Percentiles rank a stretch among this genome's conserved stretches.
Evolutionary conservation across 2,113 vertebrate species (phyloP).

Genomic region (Phocoena phocoena): DNA sequence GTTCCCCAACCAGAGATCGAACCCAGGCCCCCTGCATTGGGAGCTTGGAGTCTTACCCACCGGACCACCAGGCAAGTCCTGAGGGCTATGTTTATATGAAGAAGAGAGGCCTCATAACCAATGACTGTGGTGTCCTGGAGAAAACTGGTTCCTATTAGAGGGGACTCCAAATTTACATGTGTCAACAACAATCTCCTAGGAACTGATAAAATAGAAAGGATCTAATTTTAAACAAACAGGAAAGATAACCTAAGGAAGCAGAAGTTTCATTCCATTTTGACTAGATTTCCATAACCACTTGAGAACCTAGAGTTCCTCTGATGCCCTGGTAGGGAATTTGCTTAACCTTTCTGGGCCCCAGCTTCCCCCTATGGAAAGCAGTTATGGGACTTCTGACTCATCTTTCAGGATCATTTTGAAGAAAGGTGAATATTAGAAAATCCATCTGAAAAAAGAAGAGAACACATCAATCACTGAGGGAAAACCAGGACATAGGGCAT

Average conservation of each 20-base stretch:
- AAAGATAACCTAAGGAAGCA: slow-evolving; percentile 42
- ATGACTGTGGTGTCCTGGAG: neutral
- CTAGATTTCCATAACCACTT: slow-evolving; percentile 1
- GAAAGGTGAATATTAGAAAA: neutral
- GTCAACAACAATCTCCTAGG: neutral
- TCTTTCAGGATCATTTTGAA: neutral
- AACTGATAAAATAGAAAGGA: neutral
- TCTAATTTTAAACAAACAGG: slow-evolving; percentile 29
- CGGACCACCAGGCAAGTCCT: too few relatives aligned
- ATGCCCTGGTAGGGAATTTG: neutral
- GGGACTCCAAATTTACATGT: neutral
- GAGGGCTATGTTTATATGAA: neutral
- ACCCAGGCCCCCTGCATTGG: too few relatives aligned
- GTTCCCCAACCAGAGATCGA: too few relatives aligned
- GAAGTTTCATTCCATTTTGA: slow-evolving; percentile 57
- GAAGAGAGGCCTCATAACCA: neutral
- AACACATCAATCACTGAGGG: neutral
- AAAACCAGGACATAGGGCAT: neutral
- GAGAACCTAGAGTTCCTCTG: neutral
- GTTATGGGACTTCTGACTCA: slow-evolving; percentile 56
- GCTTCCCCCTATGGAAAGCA: slow-evolving; percentile 44
- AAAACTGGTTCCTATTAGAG: neutral
- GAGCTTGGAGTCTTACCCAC: too few relatives aligned
- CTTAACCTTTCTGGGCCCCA: slow-evolving; percentile 14
- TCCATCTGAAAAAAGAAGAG: neutral